Conservation (phyloP, 1,140 invertebrate genomes). For the Drosophila trapezifrons region DNA sequence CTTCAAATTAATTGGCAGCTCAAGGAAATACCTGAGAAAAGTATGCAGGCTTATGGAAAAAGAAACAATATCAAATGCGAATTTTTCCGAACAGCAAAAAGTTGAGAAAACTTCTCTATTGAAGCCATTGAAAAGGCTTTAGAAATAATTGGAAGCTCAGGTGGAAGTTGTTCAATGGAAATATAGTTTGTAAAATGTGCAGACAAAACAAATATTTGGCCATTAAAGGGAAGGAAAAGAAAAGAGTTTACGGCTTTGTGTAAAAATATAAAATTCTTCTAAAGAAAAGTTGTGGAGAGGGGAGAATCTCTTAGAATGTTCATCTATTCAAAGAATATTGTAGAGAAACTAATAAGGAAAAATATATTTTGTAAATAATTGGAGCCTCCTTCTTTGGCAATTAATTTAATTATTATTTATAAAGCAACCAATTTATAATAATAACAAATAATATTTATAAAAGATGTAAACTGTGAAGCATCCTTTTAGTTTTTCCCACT, state of each 20-base stretch:
- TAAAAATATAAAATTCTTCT: neutral
- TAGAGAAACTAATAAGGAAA: too few species aligned
- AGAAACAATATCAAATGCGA: neutral
- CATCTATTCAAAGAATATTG: too few species aligned
- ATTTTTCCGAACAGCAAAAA: constrained; percentile 3
- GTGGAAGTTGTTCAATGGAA: neutral
- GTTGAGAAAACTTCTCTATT: neutral
- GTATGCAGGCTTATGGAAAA: neutral
- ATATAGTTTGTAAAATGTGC: neutral
- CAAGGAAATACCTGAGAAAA: constrained; percentile 7
- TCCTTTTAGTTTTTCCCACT: too few species aligned
- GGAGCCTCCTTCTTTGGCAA: too few species aligned
- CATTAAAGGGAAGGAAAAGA: neutral
- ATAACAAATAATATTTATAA: too few species aligned
- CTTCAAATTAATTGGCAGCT: constrained; percentile 21
- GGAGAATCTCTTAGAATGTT: too few species aligned
- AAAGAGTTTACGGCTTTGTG: neutral
- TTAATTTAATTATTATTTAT: too few species aligned
- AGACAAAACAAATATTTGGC: neutral
- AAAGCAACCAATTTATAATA: too few species aligned
- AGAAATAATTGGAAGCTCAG: constrained; percentile 30
- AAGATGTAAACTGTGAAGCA: too few species aligned
- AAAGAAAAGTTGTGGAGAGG: neutral
- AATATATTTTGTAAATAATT: too few species aligned
- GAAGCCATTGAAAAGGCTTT: constrained; percentile 15